phyloP scores from a whole-genome alignment of 2,888 invertebrate species.

The Habrosyne pyritoides region DNA sequence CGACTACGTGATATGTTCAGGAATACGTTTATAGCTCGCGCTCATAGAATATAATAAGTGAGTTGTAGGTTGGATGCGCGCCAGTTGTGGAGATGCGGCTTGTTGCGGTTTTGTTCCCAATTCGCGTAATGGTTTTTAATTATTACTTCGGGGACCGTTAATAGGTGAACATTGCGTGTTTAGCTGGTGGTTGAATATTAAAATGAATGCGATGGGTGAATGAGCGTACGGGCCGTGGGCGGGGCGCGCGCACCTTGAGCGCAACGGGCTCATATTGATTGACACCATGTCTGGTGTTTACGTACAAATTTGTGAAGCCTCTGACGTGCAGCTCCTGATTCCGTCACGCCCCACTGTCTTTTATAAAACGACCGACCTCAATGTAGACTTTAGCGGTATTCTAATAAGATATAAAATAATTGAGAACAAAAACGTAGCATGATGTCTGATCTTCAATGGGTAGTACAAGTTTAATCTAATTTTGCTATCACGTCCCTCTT shows the following conservation, averaged over 20 bases:
- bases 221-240: slow-evolving; percentile 49
- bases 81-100: slow-evolving; percentile 66
- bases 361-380: background rate
- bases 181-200: slow-evolving; percentile 49
- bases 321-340: background rate
- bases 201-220: slow-evolving; percentile 44
- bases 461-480: background rate
- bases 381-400: background rate
- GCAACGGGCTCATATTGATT: slow-evolving; percentile 27
- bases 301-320: slow-evolving; percentile 10
- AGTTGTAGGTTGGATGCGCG: slow-evolving; percentile 78
- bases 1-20: slow-evolving; percentile 82
- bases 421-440: background rate
- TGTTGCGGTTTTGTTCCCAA: slow-evolving; percentile 71
- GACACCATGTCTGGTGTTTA: slow-evolving; percentile 39
- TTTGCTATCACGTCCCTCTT: background rate
- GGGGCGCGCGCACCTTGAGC: slow-evolving; percentile 18
- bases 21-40: slow-evolving; percentile 81
- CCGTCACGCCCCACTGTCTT: background rate
- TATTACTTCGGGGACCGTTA: slow-evolving; percentile 65
- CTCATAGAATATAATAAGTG: slow-evolving; percentile 83
- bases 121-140: slow-evolving; percentile 74
- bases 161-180: slow-evolving; percentile 54
- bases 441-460: background rate
- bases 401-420: background rate